phyloP scores from a whole-genome alignment of 2,888 invertebrate species.

The Odontothrips loti region DNA sequence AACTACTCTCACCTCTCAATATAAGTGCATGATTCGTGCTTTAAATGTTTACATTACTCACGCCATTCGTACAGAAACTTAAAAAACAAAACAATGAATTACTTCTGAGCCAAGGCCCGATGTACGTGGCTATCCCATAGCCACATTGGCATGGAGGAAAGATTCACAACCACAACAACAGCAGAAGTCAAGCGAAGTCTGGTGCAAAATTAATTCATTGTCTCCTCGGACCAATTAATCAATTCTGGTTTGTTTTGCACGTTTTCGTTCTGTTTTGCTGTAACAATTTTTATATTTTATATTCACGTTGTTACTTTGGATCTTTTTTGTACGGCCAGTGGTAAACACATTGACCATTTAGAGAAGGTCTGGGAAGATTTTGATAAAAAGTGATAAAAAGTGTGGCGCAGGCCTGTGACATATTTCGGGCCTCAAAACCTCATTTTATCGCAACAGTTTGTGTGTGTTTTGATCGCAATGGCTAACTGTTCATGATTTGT shows the following conservation, averaged over 20 bases:
- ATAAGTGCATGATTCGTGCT: too few species aligned
- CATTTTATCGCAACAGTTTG: not conserved
- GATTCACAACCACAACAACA: conserved; percentile 9
- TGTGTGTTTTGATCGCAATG: not conserved
- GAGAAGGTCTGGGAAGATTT: conserved; percentile 7
- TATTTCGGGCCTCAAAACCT: not conserved
- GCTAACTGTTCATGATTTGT: not conserved
- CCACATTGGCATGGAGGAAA: not conserved
- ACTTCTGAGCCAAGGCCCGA: too few species aligned
- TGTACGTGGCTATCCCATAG: not conserved
- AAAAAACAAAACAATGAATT: too few species aligned
- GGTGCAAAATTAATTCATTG: not conserved
- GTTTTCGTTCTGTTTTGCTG: not conserved
- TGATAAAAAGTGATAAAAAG: conserved; percentile 13
- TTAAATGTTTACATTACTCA: too few species aligned
- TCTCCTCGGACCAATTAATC: not conserved
- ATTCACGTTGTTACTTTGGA: not conserved
- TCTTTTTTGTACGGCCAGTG: not conserved
- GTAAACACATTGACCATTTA: not conserved
- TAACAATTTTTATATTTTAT: not conserved
- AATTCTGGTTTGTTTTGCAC: not conserved
- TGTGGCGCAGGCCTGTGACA: not conserved
- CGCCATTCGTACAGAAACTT: too few species aligned
- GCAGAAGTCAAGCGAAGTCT: conserved; percentile 13
- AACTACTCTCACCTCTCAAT: too few species aligned